Conservation (phyloP, 2,113 vertebrate species). For the Dromas ardeola region DNA sequence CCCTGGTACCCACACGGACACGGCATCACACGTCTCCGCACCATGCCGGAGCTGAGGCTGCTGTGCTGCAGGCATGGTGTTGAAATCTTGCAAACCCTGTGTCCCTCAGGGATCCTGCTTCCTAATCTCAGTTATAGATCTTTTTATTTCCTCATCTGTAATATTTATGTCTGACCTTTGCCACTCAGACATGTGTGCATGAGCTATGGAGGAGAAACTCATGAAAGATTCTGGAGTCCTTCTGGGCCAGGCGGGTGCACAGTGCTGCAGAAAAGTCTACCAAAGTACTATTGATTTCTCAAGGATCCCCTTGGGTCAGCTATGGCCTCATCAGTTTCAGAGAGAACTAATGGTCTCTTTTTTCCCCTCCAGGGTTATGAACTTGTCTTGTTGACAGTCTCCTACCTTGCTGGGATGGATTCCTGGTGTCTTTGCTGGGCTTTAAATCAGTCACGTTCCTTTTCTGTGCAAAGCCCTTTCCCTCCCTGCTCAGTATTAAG, state of each 20-base stretch:
- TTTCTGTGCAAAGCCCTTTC: background rate
- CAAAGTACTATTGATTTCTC: background rate
- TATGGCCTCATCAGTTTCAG: background rate
- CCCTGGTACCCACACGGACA: accelerated
- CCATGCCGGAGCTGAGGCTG: accelerated
- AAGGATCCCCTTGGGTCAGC: background rate
- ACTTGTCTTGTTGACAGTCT: background rate
- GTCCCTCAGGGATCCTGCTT: background rate
- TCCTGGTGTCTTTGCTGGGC: background rate
- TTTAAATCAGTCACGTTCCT: background rate
- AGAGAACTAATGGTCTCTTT: constrained; percentile 3
- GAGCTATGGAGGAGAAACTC: background rate
- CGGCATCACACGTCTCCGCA: accelerated
- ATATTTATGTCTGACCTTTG: constrained; percentile 39
- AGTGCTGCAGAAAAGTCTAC: background rate
- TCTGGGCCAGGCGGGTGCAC: background rate
- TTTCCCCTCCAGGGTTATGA: background rate
- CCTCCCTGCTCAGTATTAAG: background rate
- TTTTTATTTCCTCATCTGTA: background rate
- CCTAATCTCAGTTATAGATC: background rate
- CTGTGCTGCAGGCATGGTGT: background rate
- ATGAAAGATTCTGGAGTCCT: background rate
- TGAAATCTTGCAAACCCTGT: background rate
- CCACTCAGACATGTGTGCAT: background rate
- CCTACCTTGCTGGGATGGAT: background rate